Conservation (phyloP, 2,797 vertebrate genomes). For the Peromyscus aztecus region DNA sequence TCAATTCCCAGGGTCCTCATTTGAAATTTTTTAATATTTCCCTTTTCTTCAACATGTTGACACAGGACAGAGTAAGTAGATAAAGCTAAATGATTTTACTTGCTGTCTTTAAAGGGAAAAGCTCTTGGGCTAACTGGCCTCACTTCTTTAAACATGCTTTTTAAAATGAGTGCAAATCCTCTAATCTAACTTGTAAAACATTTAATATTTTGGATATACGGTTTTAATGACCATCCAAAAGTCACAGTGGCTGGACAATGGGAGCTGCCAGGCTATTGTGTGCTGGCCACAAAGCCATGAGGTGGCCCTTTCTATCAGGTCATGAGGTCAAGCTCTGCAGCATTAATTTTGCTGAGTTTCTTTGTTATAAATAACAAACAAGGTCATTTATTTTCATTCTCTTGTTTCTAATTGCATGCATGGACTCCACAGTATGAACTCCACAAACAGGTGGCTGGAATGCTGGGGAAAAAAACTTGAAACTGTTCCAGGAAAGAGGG, state of each 20-base stretch:
- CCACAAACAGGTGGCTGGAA: constrained; percentile 91
- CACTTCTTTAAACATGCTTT: constrained; percentile 79
- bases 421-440: constrained; percentile 89
- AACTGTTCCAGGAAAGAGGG: constrained; percentile 87
- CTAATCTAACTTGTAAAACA: constrained; percentile 88
- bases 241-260: constrained; percentile 85
- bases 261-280: constrained; percentile 84
- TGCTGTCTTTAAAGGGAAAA: constrained; percentile 61
- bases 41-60: constrained; percentile 64
- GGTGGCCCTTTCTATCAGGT: constrained; percentile 88
- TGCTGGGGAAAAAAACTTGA: constrained; percentile 85
- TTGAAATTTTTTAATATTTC: constrained; percentile 57
- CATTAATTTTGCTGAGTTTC: constrained; percentile 90
- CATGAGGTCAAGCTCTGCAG: constrained; percentile 88
- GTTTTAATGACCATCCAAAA: constrained; percentile 85
- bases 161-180: constrained; percentile 83
- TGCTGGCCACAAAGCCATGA: constrained; percentile 87
- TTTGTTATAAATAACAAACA: constrained; percentile 90
- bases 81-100: constrained; percentile 68
- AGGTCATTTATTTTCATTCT: constrained; percentile 92
- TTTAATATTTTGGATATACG: constrained; percentile 88
- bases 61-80: constrained; percentile 43
- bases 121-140: constrained; percentile 57
- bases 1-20: constrained; percentile 18
- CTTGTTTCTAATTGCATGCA: constrained; percentile 90